Base-by-base conservation (phyloP, 2,113 vertebrate species). In the Panthera leo region DNA sequence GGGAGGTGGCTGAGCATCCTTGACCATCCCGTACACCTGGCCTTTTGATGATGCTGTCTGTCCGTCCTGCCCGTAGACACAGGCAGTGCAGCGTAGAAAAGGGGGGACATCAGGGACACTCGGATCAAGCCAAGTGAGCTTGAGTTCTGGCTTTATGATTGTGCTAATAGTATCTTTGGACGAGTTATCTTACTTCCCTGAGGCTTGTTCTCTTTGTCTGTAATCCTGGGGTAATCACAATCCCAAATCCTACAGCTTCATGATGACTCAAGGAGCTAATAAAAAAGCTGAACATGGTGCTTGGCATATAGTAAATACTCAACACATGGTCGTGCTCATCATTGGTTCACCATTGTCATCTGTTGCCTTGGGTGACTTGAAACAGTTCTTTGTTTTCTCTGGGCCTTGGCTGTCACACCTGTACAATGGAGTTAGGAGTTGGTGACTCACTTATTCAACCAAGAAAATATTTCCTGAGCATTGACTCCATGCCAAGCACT, bases 291-390 rank as follows among this genome's bases (percentile, higher is more conserved):
- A 53, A 2, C 10, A 1, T 0, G 8, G 87, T 31, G 11, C 31
- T 39, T 75, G 78, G 19, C 34, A 36, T 15, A 5, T 1, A 31
- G 8, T 11, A 70, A 23, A 68, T 10, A 65, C 29, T 76, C 21
- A 13, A 0, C 27, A 18, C 42, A 39, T 1, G 27, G 15, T 7
- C 16, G 27, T 19, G 31, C 11, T n/a, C 31, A 8, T 23, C 8
- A 2, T 6, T 34, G 27, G n/a, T 65, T 86, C 2, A 1, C 10
- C 4, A 45, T 70, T 14, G 13, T 45, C 36, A 31, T 39, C 19
- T n/a, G 36, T 65, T 53, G 42, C 58, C 79, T 96, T 75, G 34
- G 42, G 61, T n/a, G 31, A 58, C 85, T 71, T 51, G 68, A 76
- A 85, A 67, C 42, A 61, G 68, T 31, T 65, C 36, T 89, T 88